Conservation (phyloP, 2,113 vertebrate species). For the Lepisosteus oculatus region DNA sequence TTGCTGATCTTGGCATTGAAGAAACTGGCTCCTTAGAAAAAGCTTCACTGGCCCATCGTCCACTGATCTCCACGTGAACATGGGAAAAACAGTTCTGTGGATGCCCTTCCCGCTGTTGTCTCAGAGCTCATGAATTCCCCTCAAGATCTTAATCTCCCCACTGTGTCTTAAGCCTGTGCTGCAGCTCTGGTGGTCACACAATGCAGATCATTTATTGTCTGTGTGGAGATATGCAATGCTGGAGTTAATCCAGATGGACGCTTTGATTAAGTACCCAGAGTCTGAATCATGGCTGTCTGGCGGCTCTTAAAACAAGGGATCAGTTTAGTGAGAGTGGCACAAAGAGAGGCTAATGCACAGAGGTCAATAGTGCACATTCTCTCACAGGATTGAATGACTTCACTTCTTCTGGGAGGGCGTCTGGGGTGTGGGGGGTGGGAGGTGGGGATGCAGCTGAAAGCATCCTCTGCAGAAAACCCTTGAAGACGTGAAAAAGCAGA, state of each 20-base stretch:
- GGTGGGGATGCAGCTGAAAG: slow-evolving; percentile 37
- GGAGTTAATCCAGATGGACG: slow-evolving; percentile 17
- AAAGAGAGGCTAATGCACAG: slow-evolving; percentile 43
- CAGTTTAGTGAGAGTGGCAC: slow-evolving; percentile 41
- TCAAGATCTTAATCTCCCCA: neutral
- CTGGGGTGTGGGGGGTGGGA: neutral
- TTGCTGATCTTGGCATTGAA: too few relatives aligned
- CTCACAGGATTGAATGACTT: slow-evolving; percentile 64
- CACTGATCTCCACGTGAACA: neutral
- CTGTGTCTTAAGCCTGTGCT: neutral
- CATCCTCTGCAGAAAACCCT: slow-evolving; percentile 30
- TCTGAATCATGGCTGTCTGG: slow-evolving; percentile 34
- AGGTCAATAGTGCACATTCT: slow-evolving; percentile 68
- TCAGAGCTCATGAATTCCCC: too few relatives aligned
- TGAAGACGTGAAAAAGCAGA: too few relatives aligned
- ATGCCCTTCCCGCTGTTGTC: too few relatives aligned
- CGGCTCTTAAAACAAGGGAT: slow-evolving; percentile 54
- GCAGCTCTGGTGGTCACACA: neutral
- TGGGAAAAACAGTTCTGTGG: neutral
- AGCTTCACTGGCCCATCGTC: too few relatives aligned
- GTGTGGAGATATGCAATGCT: neutral
- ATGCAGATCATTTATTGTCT: slow-evolving; percentile 8
- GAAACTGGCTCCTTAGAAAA: too few relatives aligned
- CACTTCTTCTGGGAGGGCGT: slow-evolving; percentile 29
- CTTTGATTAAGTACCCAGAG: slow-evolving; percentile 43